Percentiles rank a stretch among this genome's conserved stretches.
Conservation (phyloP, 2,113 vertebrate species). For the Lepisosteus osseus region DNA sequence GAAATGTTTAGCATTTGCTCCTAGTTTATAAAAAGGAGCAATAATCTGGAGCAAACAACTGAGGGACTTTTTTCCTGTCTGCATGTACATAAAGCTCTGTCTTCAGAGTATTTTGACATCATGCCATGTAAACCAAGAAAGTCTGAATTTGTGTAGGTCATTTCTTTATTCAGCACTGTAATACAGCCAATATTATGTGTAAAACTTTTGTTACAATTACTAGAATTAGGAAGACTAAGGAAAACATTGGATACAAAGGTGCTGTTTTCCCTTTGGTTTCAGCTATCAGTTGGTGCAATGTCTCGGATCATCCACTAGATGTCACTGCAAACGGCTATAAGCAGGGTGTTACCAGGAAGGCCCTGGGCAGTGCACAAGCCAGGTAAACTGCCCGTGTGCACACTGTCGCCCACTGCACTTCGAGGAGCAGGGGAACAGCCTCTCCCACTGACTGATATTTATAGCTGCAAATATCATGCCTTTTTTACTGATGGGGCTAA, state of each 20-base stretch:
- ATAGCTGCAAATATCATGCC: too few relatives aligned
- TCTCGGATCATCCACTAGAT: constrained; percentile 80
- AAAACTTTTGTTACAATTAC: too few relatives aligned
- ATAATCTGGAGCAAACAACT: background rate
- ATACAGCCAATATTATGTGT: too few relatives aligned
- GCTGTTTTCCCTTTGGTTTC: constrained; percentile 7
- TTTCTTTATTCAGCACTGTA: too few relatives aligned
- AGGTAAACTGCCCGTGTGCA: constrained; percentile 60
- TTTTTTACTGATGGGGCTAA: too few relatives aligned
- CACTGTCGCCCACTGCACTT: background rate
- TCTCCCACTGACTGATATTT: too few relatives aligned
- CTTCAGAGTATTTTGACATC: background rate
- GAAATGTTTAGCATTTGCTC: too few relatives aligned
- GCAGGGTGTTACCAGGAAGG: constrained; percentile 86
- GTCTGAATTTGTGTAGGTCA: too few relatives aligned
- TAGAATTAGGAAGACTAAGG: too few relatives aligned
- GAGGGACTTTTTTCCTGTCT: background rate
- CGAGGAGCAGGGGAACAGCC: background rate
- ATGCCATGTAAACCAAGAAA: too few relatives aligned
- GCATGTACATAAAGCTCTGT: background rate
- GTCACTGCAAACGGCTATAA: constrained; percentile 90
- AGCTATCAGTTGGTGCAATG: constrained; percentile 93
- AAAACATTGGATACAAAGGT: too few relatives aligned
- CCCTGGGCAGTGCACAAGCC: constrained; percentile 64
- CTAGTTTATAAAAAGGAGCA: too few relatives aligned